These are phyloP conservation scores for Melanotaenia pygmaea DNA, from an alignment of 2,797 vertebrate species.

Conservation along the genomic window DNA sequence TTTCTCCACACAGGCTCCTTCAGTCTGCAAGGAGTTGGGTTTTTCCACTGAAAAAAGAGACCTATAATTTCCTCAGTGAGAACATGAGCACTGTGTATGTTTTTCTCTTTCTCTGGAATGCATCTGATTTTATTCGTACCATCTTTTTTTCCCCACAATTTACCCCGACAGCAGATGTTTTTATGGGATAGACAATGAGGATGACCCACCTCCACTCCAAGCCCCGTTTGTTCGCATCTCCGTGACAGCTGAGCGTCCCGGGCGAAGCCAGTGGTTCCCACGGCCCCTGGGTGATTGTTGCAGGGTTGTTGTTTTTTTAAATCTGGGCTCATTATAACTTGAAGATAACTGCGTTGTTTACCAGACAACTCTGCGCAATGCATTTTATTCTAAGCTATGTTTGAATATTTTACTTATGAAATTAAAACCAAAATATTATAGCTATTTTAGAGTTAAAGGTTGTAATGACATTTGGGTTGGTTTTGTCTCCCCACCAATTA, in stretches of 20 bases:
- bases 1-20: constrained; percentile 25
- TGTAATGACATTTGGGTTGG: too few relatives aligned
- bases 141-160: constrained; percentile 9
- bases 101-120: background rate
- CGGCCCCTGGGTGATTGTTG: constrained; percentile 21
- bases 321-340: too few relatives aligned
- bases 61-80: constrained; percentile 18
- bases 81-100: background rate
- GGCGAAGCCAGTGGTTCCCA: constrained; percentile 55
- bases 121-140: constrained; percentile 11
- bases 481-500: too few relatives aligned
- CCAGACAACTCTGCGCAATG: too few relatives aligned
- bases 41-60: background rate
- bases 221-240: constrained; percentile 65
- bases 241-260: constrained; percentile 57
- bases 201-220: constrained; percentile 21
- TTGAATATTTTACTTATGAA: too few relatives aligned
- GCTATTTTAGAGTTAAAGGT: too few relatives aligned
- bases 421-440: too few relatives aligned
- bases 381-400: too few relatives aligned
- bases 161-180: constrained; percentile 40
- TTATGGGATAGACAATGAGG: constrained; percentile 38
- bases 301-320: too few relatives aligned
- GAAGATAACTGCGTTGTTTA: too few relatives aligned
- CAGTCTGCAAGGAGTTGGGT: constrained; percentile 34